Conservation (phyloP, 2,888 invertebrate species). For the Drosophila kanekoi region DNA sequence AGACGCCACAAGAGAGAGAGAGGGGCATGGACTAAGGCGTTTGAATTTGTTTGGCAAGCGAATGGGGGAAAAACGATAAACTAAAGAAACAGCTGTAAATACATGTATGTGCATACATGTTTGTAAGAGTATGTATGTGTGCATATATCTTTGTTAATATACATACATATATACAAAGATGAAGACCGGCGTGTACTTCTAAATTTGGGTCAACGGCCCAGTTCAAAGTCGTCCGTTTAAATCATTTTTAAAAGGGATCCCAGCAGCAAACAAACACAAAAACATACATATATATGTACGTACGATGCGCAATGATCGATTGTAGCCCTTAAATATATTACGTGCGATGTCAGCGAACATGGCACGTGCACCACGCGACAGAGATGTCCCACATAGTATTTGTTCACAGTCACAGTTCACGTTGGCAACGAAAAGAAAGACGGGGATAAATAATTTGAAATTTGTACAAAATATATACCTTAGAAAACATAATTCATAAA, state of each 20-base stretch:
- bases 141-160: background rate
- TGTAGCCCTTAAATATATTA: conserved; percentile 62
- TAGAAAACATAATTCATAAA: background rate
- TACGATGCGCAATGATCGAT: conserved; percentile 40
- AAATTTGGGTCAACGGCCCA: conserved; percentile 74
- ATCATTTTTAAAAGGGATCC: conserved; percentile 14
- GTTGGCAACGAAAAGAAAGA: background rate
- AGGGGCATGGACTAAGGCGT: conserved; percentile 22
- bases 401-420: background rate
- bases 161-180: conserved; percentile 5
- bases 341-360: conserved; percentile 46
- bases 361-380: conserved; percentile 66
- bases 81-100: conserved; percentile 34
- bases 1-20: conserved; percentile 1
- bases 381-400: conserved; percentile 26
- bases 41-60: conserved; percentile 39
- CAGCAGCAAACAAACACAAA: conserved; percentile 3
- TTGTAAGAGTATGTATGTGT: background rate
- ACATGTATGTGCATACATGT: background rate
- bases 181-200: conserved; percentile 9
- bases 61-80: conserved; percentile 22
- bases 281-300: background rate
- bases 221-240: conserved; percentile 62
- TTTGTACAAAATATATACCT: background rate
- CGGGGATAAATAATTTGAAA: background rate